phyloP scores from a whole-genome alignment of 2,797 vertebrate genomes.

The Onychomys leucogaster region DNA sequence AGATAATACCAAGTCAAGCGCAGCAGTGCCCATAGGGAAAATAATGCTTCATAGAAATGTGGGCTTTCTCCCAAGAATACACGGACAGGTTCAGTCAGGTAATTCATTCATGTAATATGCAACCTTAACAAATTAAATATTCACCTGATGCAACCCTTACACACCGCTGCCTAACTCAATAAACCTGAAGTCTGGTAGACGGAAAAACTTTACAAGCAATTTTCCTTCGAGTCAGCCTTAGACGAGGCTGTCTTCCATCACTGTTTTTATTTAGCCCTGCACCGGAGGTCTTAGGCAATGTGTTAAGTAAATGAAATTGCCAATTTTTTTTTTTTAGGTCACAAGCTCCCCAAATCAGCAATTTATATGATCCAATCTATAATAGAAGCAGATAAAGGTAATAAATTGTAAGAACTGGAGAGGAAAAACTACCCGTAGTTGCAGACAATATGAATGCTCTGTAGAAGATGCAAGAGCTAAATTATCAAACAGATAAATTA shows the following conservation, averaged over 20 bases:
- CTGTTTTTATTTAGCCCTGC: background rate
- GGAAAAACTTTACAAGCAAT: background rate
- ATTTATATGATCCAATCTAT: background rate
- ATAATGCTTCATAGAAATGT: background rate
- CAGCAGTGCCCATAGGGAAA: background rate
- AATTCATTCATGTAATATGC: slow-evolving; percentile 2
- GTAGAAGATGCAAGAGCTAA: slow-evolving; percentile 31
- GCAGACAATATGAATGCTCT: background rate
- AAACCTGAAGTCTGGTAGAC: background rate
- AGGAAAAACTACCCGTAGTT: background rate
- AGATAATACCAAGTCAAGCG: background rate
- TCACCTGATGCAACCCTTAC: background rate
- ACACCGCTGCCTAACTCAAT: slow-evolving; percentile 15
- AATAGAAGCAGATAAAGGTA: slow-evolving; percentile 20
- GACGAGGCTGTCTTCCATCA: background rate
- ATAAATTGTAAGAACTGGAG: slow-evolving; percentile 20
- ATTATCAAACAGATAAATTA: background rate
- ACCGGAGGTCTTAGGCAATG: background rate
- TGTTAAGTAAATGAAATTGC: background rate
- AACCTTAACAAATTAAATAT: background rate
- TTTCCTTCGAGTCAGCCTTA: background rate
- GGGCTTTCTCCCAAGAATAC: background rate
- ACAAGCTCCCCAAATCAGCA: background rate
- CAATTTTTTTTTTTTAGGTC: slow-evolving; percentile 24
- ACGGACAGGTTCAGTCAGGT: background rate